Conservation (phyloP, 2,888 invertebrate genomes). For the Coenonympha glycerion region DNA sequence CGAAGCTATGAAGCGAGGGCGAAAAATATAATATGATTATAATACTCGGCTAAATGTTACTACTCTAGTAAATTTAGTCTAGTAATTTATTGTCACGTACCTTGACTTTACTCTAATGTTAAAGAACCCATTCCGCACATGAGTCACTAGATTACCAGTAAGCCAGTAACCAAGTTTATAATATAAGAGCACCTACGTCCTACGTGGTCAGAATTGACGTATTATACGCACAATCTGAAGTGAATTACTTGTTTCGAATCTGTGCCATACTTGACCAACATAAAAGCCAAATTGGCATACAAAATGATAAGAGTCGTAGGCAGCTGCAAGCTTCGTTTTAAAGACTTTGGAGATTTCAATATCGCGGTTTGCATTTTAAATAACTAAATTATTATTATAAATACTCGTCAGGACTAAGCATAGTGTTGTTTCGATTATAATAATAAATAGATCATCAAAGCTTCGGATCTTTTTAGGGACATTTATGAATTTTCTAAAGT, state of each 20-base stretch:
- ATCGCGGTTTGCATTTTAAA: constrained; percentile 36
- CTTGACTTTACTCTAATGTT: constrained; percentile 20
- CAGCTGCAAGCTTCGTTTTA: constrained; percentile 15
- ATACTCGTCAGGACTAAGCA: constrained; percentile 3
- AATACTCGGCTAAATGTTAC: too few species aligned
- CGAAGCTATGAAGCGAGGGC: too few species aligned
- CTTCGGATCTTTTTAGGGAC: too few species aligned
- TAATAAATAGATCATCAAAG: too few species aligned
- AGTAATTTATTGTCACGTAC: too few species aligned
- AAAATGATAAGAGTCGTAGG: not conserved
- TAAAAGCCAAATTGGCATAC: constrained; percentile 11
- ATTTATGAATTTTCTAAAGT: too few species aligned
- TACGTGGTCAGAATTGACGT: constrained; percentile 33
- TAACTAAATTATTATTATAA: constrained; percentile 16
- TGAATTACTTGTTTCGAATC: constrained; percentile 4
- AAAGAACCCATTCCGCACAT: constrained; percentile 31
- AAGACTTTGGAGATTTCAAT: constrained; percentile 32
- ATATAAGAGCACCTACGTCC: constrained; percentile 21
- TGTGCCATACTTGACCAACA: constrained; percentile 4
- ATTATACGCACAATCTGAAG: constrained; percentile 10
- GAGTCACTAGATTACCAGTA: constrained; percentile 25
- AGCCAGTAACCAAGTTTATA: constrained; percentile 25
- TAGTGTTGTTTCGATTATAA: too few species aligned
- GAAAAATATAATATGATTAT: too few species aligned
- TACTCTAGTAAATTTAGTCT: too few species aligned